Conservation (phyloP, 2,888 invertebrate species). For the Ochropleura plecta region DNA sequence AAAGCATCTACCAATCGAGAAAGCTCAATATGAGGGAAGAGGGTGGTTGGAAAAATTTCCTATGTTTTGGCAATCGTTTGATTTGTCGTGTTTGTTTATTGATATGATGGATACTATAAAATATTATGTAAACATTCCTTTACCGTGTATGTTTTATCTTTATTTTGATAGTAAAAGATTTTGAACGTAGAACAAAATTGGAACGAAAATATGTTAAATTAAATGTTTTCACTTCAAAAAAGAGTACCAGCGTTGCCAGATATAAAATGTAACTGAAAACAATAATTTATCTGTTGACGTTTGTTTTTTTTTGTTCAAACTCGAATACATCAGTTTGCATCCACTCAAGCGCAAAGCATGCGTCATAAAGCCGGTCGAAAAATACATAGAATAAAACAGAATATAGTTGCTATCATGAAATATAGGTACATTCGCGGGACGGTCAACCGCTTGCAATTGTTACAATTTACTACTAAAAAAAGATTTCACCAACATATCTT, state of each 20-base stretch:
- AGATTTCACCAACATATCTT: no score
- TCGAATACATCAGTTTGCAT: neutral
- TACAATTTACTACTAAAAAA: neutral
- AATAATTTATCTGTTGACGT: conserved; percentile 14
- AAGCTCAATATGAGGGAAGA: conserved; percentile 66
- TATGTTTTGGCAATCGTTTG: conserved; percentile 58
- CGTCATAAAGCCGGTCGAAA: conserved; percentile 11
- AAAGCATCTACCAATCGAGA: conserved; percentile 81
- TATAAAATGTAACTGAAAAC: neutral
- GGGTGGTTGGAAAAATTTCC: conserved; percentile 45
- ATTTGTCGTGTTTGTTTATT: conserved; percentile 46
- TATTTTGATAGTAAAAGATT: neutral
- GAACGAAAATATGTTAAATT: neutral
- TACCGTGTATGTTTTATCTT: neutral
- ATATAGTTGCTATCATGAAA: conserved; percentile 13
- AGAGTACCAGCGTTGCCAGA: neutral
- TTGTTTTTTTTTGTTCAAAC: neutral
- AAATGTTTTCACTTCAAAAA: neutral
- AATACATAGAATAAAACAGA: conserved; percentile 14
- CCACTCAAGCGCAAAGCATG: conserved; percentile 12
- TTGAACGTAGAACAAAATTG: neutral
- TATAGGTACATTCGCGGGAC: conserved; percentile 20
- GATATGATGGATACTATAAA: conserved; percentile 33
- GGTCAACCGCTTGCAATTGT: neutral
- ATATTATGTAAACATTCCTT: conserved; percentile 9